A percentile compares a stretch with the other conserved stretches of the same genome.
These are phyloP conservation scores for Selenia dentaria DNA, from an alignment of 2,888 invertebrate genomes.

Conservation along the genomic window DNA sequence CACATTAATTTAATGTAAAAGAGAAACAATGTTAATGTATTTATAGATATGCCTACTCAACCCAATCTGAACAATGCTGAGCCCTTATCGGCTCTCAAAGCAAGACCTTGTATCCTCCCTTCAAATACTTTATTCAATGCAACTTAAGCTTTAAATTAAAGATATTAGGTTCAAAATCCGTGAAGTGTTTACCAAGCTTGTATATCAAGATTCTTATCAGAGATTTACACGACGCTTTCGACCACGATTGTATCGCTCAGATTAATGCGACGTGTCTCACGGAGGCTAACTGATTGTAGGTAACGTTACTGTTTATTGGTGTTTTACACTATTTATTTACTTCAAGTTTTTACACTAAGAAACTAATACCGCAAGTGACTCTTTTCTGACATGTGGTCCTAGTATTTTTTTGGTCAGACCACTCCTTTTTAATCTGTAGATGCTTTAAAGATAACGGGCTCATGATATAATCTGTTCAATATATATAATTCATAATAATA, in stretches of 20 bases:
- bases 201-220: constrained; percentile 76
- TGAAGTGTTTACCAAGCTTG: constrained; percentile 33
- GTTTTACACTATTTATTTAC: constrained; percentile 1
- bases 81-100: constrained; percentile 41
- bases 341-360: too few species aligned
- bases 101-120: constrained; percentile 28
- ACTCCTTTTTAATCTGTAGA: too few species aligned
- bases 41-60: constrained; percentile 31
- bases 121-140: constrained; percentile 20
- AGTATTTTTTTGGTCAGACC: too few species aligned
- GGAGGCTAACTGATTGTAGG: constrained; percentile 55
- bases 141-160: constrained; percentile 10
- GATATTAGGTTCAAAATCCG: constrained; percentile 23
- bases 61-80: constrained; percentile 44
- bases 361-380: too few species aligned
- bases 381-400: too few species aligned
- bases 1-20: constrained; percentile 13
- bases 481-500: too few species aligned
- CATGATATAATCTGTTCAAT: too few species aligned
- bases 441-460: too few species aligned
- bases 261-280: constrained; percentile 70
- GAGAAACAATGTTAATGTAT: constrained; percentile 34
- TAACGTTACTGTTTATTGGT: constrained; percentile 48
- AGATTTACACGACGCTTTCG: constrained; percentile 68
- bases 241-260: constrained; percentile 73